These are phyloP conservation scores for Drusus annulatus DNA, from an alignment of 1,140 invertebrate species.

Conservation along the genomic window DNA sequence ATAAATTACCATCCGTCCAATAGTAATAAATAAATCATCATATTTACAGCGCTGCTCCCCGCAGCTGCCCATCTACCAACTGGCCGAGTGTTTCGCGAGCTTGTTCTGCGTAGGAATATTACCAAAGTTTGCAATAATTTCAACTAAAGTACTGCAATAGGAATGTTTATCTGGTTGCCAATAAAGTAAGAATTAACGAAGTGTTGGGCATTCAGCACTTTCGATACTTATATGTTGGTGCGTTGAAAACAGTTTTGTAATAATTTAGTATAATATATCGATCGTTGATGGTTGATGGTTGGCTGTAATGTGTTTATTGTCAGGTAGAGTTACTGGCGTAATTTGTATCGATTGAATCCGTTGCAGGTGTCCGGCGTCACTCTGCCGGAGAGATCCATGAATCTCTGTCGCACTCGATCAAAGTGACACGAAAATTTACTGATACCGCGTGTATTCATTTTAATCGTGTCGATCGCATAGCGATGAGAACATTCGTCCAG, in stretches of 20 bases:
- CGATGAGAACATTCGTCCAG: constrained; percentile 31
- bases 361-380: constrained; percentile 2
- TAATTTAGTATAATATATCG: neutral
- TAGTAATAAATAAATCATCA: no score
- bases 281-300: no score
- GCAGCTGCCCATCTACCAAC: no score
- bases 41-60: no score
- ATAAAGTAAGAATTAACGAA: neutral
- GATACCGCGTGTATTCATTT: constrained; percentile 43
- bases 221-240: neutral
- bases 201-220: neutral
- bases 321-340: neutral
- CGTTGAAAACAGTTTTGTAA: neutral
- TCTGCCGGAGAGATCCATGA: neutral
- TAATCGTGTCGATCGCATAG: constrained; percentile 41
- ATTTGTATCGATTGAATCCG: neutral
- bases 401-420: constrained; percentile 24
- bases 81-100: no score
- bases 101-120: no score
- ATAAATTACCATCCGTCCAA: no score
- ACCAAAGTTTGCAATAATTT: no score
- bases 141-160: no score
- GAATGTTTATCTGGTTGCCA: no score
- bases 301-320: neutral
- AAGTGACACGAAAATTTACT: constrained; percentile 48